Evolutionary conservation across 2,888 invertebrate genomes (phyloP), one percentile per base, ranked within the genome.

Genomic region (Erebia aethiops): DNA sequence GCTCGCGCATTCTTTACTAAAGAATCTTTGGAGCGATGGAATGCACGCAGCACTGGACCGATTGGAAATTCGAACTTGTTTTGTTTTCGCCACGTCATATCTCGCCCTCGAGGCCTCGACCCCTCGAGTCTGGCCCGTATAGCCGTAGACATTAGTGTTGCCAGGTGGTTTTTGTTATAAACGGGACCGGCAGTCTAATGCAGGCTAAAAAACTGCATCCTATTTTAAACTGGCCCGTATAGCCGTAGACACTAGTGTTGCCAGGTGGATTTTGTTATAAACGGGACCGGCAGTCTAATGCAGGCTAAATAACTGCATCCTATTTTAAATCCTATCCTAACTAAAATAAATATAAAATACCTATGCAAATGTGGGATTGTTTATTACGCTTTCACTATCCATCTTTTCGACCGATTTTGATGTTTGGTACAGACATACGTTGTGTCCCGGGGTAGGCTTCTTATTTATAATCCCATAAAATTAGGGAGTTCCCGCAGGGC

Each of bases 61-160:
- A 88, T 89, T 62, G 62, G 49, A 46, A 62, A 49, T 62, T 88
- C 84, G 81, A 88, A 92, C 92, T 87, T 77, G 92, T 92, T 92
- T 91, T 88, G 88, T 90, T 92, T 92, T 91, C 89, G 92, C 92
- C 88, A 92, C 91, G 92, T 93, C 92, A 92, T 90, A 91, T 88
- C 88, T 87, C 84, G 88, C 83, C 84, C 80, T 82, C 82, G 85
- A 82, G 88, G 82, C 84, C 80, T 82, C 82, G 85, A 82, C 84
- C 82, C 81, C 81, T 80, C 80, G 77, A 60, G 79, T 77, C 79
- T 74, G 75, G 65, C 69, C 67, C 68, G 71, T 71, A 67, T 8
- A 62, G 21, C 18, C 18, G 61, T 21, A 18, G 41, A 72, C 67
- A 60, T 68, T 71, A 66, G 61, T 61, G 58, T 69, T 56, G 62